Conservation (phyloP, 2,888 invertebrate species). For the Phengaris arion region DNA sequence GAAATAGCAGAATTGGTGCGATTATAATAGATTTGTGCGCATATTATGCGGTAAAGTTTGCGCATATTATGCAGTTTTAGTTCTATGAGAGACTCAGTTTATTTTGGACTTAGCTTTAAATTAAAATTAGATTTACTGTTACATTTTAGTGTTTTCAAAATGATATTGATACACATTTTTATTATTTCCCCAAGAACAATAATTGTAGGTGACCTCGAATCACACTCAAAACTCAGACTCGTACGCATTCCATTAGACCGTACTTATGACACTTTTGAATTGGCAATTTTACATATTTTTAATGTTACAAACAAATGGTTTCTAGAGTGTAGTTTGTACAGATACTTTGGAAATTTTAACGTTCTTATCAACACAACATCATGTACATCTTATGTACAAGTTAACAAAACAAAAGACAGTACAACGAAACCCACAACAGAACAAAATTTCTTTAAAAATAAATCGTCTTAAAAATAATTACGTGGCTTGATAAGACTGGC, state of each 20-base stretch:
- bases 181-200: too few relatives aligned
- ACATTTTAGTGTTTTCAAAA: background rate
- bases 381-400: too few relatives aligned
- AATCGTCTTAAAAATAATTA: conserved; percentile 24
- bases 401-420: background rate
- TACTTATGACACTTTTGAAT: too few relatives aligned
- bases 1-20: background rate
- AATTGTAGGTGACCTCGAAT: too few relatives aligned
- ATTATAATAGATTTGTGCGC: conserved; percentile 18
- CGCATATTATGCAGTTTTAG: conserved; percentile 17
- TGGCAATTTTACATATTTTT: too few relatives aligned
- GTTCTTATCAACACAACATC: too few relatives aligned
- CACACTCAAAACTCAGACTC: too few relatives aligned
- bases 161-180: too few relatives aligned
- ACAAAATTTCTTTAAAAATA: background rate
- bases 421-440: background rate
- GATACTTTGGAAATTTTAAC: too few relatives aligned
- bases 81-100: conserved; percentile 1
- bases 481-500: background rate
- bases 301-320: too few relatives aligned
- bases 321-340: too few relatives aligned
- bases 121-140: background rate
- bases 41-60: conserved; percentile 6
- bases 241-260: too few relatives aligned
- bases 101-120: background rate